Percentiles rank a stretch among this genome's conserved stretches.
These are phyloP conservation scores for Netelia inedita DNA, from an alignment of 2,888 invertebrate species.

Conservation along the genomic window DNA sequence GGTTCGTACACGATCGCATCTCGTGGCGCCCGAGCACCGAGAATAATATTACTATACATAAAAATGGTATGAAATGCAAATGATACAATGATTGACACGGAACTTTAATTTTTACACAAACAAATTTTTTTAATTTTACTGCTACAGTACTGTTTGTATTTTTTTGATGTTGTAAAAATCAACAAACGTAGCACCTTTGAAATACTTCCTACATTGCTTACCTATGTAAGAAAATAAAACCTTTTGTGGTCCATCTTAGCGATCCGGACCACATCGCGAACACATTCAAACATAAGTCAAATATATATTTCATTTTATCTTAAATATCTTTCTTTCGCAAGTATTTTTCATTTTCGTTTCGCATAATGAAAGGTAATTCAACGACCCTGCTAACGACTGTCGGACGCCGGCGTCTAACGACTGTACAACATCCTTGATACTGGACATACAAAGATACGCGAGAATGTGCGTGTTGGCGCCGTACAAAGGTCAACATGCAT, in stretches of 20 bases:
- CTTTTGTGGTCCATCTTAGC: too few species aligned
- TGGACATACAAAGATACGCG: slow-evolving; percentile 31
- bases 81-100: slow-evolving; percentile 9
- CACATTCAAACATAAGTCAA: too few species aligned
- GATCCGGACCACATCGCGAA: too few species aligned
- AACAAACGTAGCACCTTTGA: too few species aligned
- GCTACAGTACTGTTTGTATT: too few species aligned
- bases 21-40: slow-evolving; percentile 53
- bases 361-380: background rate
- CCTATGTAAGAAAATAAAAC: too few species aligned
- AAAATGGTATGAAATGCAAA: background rate
- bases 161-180: too few species aligned
- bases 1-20: slow-evolving; percentile 36
- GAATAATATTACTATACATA: slow-evolving; percentile 30
- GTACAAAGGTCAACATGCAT: slow-evolving; percentile 74
- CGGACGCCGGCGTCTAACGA: background rate
- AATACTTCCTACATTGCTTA: too few species aligned
- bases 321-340: background rate
- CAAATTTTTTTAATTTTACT: too few species aligned
- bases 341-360: background rate
- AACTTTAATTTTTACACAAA: too few species aligned
- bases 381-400: slow-evolving; percentile 2
- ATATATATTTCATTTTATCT: too few species aligned
- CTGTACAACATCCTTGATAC: slow-evolving; percentile 40
- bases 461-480: slow-evolving; percentile 70